Percentiles rank a stretch among this genome's conserved stretches.
Evolutionary conservation across 2,797 vertebrate genomes (phyloP).

Genomic region (Peromyscus eremicus): DNA sequence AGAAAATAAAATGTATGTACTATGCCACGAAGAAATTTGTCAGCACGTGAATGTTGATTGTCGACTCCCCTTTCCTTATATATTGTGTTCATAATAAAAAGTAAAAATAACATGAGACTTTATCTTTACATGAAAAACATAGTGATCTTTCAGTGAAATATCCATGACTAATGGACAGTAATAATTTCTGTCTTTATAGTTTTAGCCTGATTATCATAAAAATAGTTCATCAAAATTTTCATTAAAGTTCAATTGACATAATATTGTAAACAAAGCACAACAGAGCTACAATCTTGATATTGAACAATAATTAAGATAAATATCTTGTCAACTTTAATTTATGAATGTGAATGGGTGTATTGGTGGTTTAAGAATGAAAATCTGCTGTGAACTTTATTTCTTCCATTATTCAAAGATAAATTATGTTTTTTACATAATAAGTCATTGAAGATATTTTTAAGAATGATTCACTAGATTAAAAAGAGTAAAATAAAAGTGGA

Average conservation of each 20-base stretch:
- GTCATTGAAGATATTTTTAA: background rate
- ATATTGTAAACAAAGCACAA: slow-evolving; percentile 9
- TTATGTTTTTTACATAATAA: slow-evolving; percentile 15
- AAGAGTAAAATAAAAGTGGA: slow-evolving; percentile 61
- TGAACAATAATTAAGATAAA: slow-evolving; percentile 52
- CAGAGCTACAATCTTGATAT: background rate
- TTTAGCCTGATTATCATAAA: slow-evolving; percentile 37
- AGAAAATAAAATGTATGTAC: slow-evolving; percentile 11
- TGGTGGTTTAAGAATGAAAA: background rate
- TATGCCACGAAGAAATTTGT: background rate
- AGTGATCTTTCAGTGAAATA: background rate
- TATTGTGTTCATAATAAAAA: background rate
- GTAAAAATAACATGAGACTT: background rate
- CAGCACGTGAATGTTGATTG: background rate
- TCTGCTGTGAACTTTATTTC: slow-evolving; percentile 56
- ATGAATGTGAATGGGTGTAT: slow-evolving; percentile 35
- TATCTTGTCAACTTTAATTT: slow-evolving; percentile 44
- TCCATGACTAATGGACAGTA: background rate
- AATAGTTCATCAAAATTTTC: background rate
- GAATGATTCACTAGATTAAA: slow-evolving; percentile 23
- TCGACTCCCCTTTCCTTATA: background rate
- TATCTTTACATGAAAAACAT: background rate
- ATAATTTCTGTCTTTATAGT: background rate
- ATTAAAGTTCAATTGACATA: slow-evolving; percentile 35
- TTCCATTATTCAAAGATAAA: slow-evolving; percentile 51